phyloP scores from a whole-genome alignment of 2,113 vertebrate species.

The Pteronura brasiliensis region DNA sequence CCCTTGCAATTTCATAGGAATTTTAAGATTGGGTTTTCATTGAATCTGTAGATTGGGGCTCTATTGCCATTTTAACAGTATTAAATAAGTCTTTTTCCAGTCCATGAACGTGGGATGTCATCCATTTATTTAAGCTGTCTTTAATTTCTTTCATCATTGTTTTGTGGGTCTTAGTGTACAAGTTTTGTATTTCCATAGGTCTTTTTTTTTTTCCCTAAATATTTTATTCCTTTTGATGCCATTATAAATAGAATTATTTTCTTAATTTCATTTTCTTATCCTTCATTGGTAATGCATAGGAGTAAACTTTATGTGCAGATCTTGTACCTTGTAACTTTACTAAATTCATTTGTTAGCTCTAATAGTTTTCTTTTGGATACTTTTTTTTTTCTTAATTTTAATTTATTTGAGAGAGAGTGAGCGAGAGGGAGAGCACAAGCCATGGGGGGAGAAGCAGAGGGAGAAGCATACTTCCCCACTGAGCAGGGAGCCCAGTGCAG shows the following conservation, averaged over 20 bases:
- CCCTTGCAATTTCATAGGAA: background rate
- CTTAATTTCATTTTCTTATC: background rate
- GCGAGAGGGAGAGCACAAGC: too few species aligned
- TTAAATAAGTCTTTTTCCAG: background rate
- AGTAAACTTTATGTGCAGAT: background rate
- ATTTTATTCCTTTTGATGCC: background rate
- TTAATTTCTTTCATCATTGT: background rate
- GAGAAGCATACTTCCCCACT: too few species aligned
- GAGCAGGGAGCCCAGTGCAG: too few species aligned
- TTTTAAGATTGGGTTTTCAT: background rate
- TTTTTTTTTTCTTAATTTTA: background rate
- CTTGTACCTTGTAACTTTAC: background rate
- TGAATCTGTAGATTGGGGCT: background rate
- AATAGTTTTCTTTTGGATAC: conserved; percentile 10
- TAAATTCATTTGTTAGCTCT: background rate
- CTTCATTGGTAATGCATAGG: background rate
- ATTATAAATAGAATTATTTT: background rate
- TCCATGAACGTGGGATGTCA: background rate
- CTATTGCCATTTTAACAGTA: background rate
- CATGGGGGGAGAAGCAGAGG: too few species aligned
- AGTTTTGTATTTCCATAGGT: background rate
- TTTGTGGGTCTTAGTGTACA: background rate
- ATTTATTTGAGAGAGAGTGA: too few species aligned
- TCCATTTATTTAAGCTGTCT: background rate
- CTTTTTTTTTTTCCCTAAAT: background rate